Base-by-base conservation (phyloP, 2,113 vertebrate species). In the Eudorcas thomsonii region DNA sequence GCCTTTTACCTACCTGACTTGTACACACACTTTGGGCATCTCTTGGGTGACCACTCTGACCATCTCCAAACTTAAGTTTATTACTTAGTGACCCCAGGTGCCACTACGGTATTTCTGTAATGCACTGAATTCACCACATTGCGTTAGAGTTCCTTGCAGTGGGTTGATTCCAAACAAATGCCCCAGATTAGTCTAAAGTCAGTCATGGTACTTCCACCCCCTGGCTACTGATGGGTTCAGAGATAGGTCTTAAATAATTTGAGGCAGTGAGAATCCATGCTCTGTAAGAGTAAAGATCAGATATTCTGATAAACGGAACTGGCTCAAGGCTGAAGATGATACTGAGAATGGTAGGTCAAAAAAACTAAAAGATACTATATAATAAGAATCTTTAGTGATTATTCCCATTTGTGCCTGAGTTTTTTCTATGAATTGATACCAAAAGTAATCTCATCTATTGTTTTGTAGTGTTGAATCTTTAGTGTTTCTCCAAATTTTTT, bases 391-490 rank as follows among this genome's bases (percentile, higher is more conserved):
- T 81, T 80, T 93, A 55, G 52, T 96, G 39, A 45, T 88, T 84
- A 77, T 80, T 94, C 86, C 54, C 67, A 81, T 94, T 90, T 96
- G 43, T 64, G 60, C 55, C 30, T 94, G 28, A 15, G 26, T 55
- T 96, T 92, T 94, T 88, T 92, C 85, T 91, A 19, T 96, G 85
- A 85, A 67, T 96, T 96, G 48, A 59, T 93, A 86, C 52, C 33
- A 64, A 93, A 96, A 86, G 30, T 88, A 95, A 45, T 83, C 26
- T 83, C 50, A 86, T 62, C 39, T 3, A 60, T 67, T 77, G 67
- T 39, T 74, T 89, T 59, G 12, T 94, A 81, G 21, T 39, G 30
- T 60, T 85, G 50, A 95, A 82, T 9, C 6, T 85, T 97, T 57
- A 90, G 11, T 91, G 39, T 97, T 96, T 85, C 45, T 87, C 39